Conservation (phyloP, 1,140 invertebrate species). For the Elymnias hypermnestra region DNA sequence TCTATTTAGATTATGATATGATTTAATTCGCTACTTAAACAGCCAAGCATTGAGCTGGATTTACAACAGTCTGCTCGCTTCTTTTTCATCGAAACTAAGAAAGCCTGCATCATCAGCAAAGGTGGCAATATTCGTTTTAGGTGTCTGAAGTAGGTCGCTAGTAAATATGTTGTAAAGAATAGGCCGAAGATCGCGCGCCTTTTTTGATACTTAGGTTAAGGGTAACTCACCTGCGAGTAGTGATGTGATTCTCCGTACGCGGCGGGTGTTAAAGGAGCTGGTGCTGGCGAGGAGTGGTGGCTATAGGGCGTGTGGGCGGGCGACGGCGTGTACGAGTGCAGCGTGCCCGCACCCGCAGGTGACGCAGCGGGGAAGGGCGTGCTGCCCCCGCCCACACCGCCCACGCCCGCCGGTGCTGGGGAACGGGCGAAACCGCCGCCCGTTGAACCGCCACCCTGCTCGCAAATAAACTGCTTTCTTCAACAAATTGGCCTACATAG, state of each 20-base stretch:
- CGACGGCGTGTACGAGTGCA: constrained; percentile 66
- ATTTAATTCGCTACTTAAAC: no score
- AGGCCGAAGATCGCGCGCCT: no score
- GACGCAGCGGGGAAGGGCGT: constrained; percentile 56
- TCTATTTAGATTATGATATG: no score
- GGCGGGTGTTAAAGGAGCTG: constrained; percentile 37
- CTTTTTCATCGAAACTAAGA: no score
- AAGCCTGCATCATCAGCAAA: no score
- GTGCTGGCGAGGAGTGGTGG: constrained; percentile 63
- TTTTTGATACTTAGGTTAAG: no score
- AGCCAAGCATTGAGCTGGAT: no score
- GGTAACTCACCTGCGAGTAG: constrained; percentile 67
- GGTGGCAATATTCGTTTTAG: no score
- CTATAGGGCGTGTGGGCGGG: constrained; percentile 67
- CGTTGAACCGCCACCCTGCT: not conserved
- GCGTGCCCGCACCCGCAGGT: constrained; percentile 46
- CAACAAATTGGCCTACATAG: no score
- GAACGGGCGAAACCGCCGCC: constrained; percentile 24
- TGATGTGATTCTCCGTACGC: constrained; percentile 45
- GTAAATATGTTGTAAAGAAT: no score
- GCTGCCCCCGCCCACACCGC: constrained; percentile 29
- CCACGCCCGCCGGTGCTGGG: constrained; percentile 34
- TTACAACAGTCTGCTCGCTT: no score
- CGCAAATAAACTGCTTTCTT: not conserved
- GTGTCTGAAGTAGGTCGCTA: no score